phyloP scores from a whole-genome alignment of 2,888 invertebrate species.

The Anoplius nigerrimus region DNA sequence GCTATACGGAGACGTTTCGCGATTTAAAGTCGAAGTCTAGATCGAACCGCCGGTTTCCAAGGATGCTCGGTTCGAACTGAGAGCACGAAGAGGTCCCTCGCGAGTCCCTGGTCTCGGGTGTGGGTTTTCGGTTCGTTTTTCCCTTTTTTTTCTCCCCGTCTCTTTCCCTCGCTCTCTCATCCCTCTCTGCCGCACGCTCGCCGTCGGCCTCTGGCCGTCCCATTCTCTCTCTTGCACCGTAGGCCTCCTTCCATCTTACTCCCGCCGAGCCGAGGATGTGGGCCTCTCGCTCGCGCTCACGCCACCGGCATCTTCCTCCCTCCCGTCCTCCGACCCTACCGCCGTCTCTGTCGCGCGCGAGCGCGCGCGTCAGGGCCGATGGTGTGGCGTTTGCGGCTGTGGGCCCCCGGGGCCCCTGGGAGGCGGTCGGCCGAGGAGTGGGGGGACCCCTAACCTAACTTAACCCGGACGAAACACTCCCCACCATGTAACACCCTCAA shows the following conservation, averaged over 20 bases:
- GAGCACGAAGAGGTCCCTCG: constrained; percentile 67
- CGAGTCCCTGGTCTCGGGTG: constrained; percentile 67
- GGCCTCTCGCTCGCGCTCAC: constrained; percentile 23
- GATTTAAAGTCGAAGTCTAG: constrained; percentile 35
- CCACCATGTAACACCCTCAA: constrained; percentile 61
- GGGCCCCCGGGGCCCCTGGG: constrained; percentile 70
- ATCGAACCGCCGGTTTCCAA: constrained; percentile 71
- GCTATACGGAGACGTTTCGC: constrained; percentile 5
- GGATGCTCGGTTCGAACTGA: constrained; percentile 74
- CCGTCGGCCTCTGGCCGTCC: constrained; percentile 19
- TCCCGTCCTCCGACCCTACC: constrained; percentile 19
- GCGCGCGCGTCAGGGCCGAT: constrained; percentile 63
- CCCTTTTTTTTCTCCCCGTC: constrained; percentile 61
- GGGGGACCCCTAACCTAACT: constrained; percentile 67
- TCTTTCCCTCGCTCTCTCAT: constrained; percentile 29
- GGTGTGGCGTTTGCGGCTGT: constrained; percentile 61
- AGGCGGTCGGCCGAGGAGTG: constrained; percentile 60
- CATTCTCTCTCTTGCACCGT: constrained; percentile 44
- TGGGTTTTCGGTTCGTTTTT: constrained; percentile 72
- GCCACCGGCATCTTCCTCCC: constrained; percentile 13
- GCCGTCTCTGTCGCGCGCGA: constrained; percentile 32
- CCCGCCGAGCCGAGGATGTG: not conserved
- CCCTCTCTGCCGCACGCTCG: constrained; percentile 37
- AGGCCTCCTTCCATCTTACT: constrained; percentile 23
- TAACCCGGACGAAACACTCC: constrained; percentile 59